These are phyloP conservation scores for Cryptotis parvus DNA, from an alignment of 2,113 vertebrate species.

Conservation along the genomic window DNA sequence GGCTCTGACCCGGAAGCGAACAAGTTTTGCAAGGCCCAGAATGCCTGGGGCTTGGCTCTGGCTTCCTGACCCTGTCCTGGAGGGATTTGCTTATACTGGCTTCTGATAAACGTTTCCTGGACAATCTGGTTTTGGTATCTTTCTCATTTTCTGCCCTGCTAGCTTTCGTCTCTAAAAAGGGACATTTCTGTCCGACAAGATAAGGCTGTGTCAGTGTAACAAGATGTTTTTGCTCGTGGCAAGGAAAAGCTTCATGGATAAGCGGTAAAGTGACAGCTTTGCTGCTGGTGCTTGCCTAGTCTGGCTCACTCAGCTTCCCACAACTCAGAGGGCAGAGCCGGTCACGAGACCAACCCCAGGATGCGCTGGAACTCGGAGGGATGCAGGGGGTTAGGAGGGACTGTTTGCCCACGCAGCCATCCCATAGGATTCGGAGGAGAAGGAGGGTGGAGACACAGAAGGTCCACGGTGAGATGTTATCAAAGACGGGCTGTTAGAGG, in stretches of 20 bases:
- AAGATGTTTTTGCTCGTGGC: constrained; percentile 50
- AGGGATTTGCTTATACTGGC: constrained; percentile 12
- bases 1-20: background rate
- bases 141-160: constrained; percentile 78
- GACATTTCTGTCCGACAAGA: constrained; percentile 61
- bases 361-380: too few relatives aligned
- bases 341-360: too few relatives aligned
- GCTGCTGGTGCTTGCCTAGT: fast-evolving
- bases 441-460: too few relatives aligned
- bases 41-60: background rate
- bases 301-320: background rate
- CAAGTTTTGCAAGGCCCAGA: background rate
- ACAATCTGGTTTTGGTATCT: constrained; percentile 65
- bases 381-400: too few relatives aligned
- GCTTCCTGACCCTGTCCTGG: background rate
- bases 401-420: too few relatives aligned
- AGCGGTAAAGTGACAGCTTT: background rate
- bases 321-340: background rate
- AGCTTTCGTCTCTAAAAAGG: constrained; percentile 59
- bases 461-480: background rate
- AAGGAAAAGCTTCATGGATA: background rate
- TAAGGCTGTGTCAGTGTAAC: constrained; percentile 40
- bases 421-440: too few relatives aligned
- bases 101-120: constrained; percentile 64
- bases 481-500: background rate